Evolutionary conservation across 2,113 vertebrate genomes (phyloP).

Genomic region (Tympanuchus pallidicinctus): DNA sequence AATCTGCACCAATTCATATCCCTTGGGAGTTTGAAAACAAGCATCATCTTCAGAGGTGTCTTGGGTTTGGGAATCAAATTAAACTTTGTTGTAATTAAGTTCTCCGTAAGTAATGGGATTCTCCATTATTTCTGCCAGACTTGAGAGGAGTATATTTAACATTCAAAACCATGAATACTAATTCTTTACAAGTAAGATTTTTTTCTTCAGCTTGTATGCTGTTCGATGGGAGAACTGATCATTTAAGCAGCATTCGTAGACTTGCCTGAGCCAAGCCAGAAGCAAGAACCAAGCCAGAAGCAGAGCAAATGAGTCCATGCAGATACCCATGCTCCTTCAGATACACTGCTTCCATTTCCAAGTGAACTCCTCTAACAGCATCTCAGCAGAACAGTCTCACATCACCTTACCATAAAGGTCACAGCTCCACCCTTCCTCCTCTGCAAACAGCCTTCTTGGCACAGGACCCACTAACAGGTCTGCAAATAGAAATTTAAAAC

Average conservation of each 20-base stretch:
- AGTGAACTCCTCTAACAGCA: neutral
- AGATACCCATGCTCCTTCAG: neutral
- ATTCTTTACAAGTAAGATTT: neutral
- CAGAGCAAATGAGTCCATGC: neutral
- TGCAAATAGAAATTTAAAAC: neutral
- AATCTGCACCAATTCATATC: neutral
- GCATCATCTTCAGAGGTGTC: neutral
- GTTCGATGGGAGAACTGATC: neutral
- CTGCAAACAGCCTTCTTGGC: neutral
- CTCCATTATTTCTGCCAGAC: neutral
- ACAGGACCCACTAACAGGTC: neutral
- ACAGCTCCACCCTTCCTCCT: neutral
- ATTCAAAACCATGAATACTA: neutral
- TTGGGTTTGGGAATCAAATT: neutral
- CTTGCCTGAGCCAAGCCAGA: neutral
- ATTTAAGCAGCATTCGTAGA: neutral
- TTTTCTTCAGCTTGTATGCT: neutral
- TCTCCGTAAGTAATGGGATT: neutral
- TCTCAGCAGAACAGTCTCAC: rapidly evolving
- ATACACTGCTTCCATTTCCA: neutral
- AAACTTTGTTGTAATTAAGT: neutral
- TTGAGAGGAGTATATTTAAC: neutral
- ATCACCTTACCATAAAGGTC: neutral
- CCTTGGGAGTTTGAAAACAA: neutral
- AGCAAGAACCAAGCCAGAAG: neutral